Evolutionary conservation across 2,797 vertebrate species (phyloP), one percentile per base, ranked within the genome.

Genomic region (Diplodus sargus): DNA sequence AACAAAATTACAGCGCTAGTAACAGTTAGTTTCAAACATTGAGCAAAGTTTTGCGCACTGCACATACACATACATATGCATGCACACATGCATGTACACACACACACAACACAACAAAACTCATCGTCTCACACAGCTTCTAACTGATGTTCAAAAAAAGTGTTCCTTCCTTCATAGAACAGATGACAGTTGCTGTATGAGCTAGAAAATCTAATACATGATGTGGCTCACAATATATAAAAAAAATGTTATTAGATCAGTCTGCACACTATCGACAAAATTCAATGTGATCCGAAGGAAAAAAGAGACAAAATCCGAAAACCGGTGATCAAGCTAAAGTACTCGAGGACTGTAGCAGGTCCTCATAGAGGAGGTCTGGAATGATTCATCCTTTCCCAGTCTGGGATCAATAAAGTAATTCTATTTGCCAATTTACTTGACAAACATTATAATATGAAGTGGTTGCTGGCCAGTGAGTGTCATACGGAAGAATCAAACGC

Each of bases 261-360:
- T 56, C 64, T 81, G 71, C 52, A 65, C 65, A 81, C 52, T 67
- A 60, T 67, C 63, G 56, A 48, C 54, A 53, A 75, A 67, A 85
- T 71, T 62, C 8, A 28, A 81, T 83, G 52, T 22, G 28, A n/a
- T 53, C 52, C 28, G 11, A 62, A 23, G 42, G 20, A 59, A 49
- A 49, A 16, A 13, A 30, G 12, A 71, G 43, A 58, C 6, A 30
- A 30, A 68, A 22, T 54, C 63, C 51, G n/a, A 58, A 53, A 75
- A 48, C 12, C 39, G n/a, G 52, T 4, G 18, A 18, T 58, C 10
- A 53, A 51, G 20, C 18, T 70, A 34, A 56, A 47, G 22, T 45
- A 7, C n/a, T 53, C 7, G 3, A 57, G 10, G 56, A n/a, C 25
- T 23, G 4, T 25, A 59, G n/a, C 51, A 14, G 16, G 43, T 30